Evolutionary conservation across 2,888 invertebrate species (phyloP).

Genomic region (Tipula lateralis): DNA sequence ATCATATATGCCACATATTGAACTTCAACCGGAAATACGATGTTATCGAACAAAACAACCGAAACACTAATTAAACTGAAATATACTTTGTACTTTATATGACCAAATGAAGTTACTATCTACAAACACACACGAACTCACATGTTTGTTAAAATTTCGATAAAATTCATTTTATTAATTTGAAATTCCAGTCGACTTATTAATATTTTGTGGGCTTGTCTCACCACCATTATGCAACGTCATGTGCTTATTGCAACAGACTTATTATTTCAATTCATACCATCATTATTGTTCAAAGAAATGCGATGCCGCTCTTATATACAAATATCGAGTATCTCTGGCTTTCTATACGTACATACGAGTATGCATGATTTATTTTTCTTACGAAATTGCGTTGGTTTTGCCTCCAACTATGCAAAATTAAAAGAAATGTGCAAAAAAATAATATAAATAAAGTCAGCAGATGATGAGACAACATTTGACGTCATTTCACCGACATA

Average conservation of each 20-base stretch:
- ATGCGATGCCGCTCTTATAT: neutral
- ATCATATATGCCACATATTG: neutral
- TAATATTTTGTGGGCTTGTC: slow-evolving; percentile 2
- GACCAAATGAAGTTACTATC: neutral
- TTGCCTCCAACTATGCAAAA: neutral
- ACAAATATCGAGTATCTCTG: neutral
- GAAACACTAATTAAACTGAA: neutral
- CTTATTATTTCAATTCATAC: too few species aligned
- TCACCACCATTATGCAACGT: neutral
- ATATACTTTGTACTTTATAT: neutral
- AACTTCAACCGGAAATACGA: neutral
- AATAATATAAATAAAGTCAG: neutral
- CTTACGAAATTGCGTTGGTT: neutral
- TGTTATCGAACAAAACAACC: neutral
- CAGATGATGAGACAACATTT: neutral
- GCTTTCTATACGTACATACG: neutral
- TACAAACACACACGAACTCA: neutral
- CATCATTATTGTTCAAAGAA: neutral
- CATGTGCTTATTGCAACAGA: neutral
- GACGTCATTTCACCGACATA: neutral
- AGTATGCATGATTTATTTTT: neutral
- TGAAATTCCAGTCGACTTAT: neutral
- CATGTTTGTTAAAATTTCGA: neutral
- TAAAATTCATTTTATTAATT: neutral
- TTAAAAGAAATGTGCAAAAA: neutral